Conservation (phyloP, 2,113 vertebrate genomes). For the Campylomormyrus tamandua region DNA sequence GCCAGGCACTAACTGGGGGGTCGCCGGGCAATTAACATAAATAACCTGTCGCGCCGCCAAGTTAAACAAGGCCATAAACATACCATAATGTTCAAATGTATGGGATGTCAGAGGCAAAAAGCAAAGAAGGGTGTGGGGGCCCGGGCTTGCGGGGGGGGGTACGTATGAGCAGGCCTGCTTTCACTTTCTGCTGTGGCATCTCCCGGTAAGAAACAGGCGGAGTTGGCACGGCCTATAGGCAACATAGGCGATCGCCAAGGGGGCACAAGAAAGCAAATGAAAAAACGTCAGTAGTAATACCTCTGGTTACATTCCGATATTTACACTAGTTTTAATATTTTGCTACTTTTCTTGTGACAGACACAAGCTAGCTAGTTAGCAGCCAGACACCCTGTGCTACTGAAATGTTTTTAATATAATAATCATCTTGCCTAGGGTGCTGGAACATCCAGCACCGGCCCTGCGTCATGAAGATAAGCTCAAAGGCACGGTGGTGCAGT, state of each 20-base stretch:
- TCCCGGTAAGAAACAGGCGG: not conserved
- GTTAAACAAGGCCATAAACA: constrained; percentile 55
- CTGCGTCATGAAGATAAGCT: not conserved
- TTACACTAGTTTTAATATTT: not conserved
- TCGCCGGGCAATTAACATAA: constrained; percentile 44
- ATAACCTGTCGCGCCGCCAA: constrained; percentile 49
- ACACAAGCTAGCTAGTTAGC: not conserved
- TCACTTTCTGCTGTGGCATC: not conserved
- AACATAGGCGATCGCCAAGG: not conserved
- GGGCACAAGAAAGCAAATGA: not conserved
- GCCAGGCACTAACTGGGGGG: constrained; percentile 23
- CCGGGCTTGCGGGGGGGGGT: not conserved
- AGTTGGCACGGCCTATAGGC: not conserved
- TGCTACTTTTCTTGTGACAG: not conserved
- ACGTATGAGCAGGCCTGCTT: not conserved
- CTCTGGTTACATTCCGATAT: not conserved
- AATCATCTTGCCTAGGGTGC: not conserved
- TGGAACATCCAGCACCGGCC: not conserved
- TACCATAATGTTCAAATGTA: constrained; percentile 51
- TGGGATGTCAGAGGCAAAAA: constrained; percentile 24
- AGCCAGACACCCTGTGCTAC: not conserved
- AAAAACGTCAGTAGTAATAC: not conserved
- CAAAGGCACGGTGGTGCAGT: not conserved
- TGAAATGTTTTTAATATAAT: not conserved
- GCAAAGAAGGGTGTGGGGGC: not conserved